Evolutionary conservation across 2,113 vertebrate species (phyloP).

Genomic region (Actenoides hombroni): DNA sequence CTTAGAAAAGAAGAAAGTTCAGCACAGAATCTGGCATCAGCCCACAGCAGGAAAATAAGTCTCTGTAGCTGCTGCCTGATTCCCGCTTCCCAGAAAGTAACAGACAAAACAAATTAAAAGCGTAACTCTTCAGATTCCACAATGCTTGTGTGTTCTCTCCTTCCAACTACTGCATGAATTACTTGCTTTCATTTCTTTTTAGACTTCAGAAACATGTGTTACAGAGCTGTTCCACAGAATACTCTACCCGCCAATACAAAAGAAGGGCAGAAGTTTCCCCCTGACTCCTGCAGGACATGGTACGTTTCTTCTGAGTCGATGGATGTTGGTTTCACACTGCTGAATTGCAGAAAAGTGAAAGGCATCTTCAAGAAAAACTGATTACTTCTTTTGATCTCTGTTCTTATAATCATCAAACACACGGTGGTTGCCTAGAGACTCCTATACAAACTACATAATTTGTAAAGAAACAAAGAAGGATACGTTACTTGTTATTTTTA

Average conservation of each 20-base stretch:
- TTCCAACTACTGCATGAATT: neutral
- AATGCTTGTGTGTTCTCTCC: neutral
- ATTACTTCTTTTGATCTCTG: slow-evolving; percentile 37
- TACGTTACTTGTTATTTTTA: neutral
- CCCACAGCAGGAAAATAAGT: neutral
- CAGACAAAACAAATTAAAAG: neutral
- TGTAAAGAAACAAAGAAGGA: slow-evolving; percentile 1
- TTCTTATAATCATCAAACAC: slow-evolving; percentile 8
- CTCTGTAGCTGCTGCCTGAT: neutral
- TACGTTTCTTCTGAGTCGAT: neutral
- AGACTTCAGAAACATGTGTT: neutral
- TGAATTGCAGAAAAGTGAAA: slow-evolving; percentile 15
- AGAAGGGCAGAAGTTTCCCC: neutral
- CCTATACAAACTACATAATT: neutral
- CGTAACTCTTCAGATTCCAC: neutral
- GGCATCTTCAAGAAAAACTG: neutral
- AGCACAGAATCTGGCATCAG: neutral
- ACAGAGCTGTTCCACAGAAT: neutral
- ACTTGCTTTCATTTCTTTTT: neutral
- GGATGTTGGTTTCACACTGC: neutral
- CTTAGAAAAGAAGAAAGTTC: neutral
- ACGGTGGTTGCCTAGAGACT: slow-evolving; percentile 1
- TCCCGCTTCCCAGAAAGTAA: slow-evolving; percentile 14
- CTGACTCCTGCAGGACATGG: neutral
- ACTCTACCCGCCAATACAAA: neutral